A percentile compares a stretch with the other conserved stretches of the same genome.
These are phyloP conservation scores for Tetrao urogallus DNA, from an alignment of 2,113 vertebrate genomes.

Conservation along the genomic window DNA sequence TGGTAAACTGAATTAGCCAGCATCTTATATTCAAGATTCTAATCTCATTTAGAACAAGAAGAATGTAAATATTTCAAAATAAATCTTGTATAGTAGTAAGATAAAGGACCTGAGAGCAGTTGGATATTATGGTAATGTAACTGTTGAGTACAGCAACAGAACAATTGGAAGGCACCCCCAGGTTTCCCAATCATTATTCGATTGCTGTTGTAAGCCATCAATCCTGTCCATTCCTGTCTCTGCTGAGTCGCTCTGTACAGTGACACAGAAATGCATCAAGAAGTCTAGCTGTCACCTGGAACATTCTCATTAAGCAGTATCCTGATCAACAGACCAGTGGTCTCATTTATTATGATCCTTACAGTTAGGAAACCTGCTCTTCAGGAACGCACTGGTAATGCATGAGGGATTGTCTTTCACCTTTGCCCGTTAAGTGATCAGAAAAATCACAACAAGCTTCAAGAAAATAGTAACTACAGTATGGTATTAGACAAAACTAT, in stretches of 20 bases:
- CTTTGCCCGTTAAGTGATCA: background rate
- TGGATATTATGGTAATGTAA: background rate
- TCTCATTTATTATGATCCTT: background rate
- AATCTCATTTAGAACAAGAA: background rate
- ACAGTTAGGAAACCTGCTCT: background rate
- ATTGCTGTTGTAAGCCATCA: background rate
- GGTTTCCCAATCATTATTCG: background rate
- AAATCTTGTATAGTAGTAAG: background rate
- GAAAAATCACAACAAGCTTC: background rate
- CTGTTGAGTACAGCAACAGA: background rate
- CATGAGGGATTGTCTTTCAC: accelerated
- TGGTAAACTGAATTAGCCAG: background rate
- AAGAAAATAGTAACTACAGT: background rate
- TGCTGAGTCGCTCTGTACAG: background rate
- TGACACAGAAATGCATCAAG: background rate
- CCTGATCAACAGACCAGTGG: background rate
- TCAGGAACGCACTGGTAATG: background rate
- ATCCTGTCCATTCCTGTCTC: background rate
- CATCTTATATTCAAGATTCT: background rate
- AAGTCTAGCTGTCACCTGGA: background rate
- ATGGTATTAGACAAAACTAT: background rate
- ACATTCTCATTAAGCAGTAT: background rate
- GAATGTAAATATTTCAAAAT: background rate
- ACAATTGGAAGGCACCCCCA: background rate
- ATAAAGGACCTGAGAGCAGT: background rate